Conservation (phyloP, 1,140 invertebrate genomes). For the Stenopsyche tienmushanensis region DNA sequence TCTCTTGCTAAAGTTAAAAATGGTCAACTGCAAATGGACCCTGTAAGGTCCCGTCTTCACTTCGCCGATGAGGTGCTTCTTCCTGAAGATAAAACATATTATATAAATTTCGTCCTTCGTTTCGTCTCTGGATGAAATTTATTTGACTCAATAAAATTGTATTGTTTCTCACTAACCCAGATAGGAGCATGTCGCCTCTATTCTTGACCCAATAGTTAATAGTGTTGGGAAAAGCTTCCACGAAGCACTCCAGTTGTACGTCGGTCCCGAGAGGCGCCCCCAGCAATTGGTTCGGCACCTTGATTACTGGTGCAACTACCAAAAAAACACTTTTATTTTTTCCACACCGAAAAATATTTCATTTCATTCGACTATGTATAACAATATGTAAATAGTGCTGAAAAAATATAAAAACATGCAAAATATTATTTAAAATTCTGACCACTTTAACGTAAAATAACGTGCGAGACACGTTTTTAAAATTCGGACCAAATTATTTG, state of each 20-base stretch:
- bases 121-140: too few relatives aligned
- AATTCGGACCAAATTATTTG: too few relatives aligned
- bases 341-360: too few relatives aligned
- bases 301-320: constrained; percentile 73
- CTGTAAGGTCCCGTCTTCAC: constrained; percentile 59
- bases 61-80: constrained; percentile 59
- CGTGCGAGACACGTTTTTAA: too few relatives aligned
- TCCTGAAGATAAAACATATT: constrained; percentile 45
- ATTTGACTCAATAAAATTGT: neutral
- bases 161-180: constrained; percentile 60
- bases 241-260: constrained; percentile 72
- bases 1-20: constrained; percentile 60
- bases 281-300: constrained; percentile 74
- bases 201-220: constrained; percentile 79
- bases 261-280: constrained; percentile 74
- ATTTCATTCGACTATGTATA: too few relatives aligned
- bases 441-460: too few relatives aligned
- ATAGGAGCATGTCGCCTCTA: constrained; percentile 71
- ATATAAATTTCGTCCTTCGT: neutral
- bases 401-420: too few relatives aligned
- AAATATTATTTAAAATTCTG: too few relatives aligned
- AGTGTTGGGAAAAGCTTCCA: constrained; percentile 78
- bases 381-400: too few relatives aligned
- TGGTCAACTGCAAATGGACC: constrained; percentile 65
- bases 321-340: too few relatives aligned